Evolutionary conservation across 2,888 invertebrate genomes (phyloP), one percentile per base, ranked within the genome.

Genomic region (Scaptomyza caliginosa): DNA sequence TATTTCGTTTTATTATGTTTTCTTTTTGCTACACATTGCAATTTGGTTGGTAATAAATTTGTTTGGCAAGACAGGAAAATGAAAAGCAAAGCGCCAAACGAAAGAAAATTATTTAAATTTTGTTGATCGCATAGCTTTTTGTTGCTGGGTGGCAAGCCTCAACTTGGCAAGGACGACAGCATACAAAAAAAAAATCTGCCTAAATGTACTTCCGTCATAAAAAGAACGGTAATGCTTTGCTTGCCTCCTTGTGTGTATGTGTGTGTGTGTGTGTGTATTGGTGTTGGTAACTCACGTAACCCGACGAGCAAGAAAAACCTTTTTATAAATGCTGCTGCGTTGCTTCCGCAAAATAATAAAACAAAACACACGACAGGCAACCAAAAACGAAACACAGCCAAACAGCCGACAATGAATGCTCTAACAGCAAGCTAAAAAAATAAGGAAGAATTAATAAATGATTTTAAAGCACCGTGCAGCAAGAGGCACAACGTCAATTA

Each of bases 151-250:
- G 50, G 49, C 55, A 39, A 32, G 56, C 52, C 51, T 45, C 67
- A 67, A 59, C 43, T 48, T 32, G 46, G 17, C 24, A 24, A 13
- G 34, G 39, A n/a, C 50, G 71, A 63, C 46, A 63, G 68, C 43
- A n/a, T n/a, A n/a, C n/a, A n/a, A n/a, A 67, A 68, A 77, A 69
- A 77, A 83, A 82, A 82, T 77, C 77, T 71, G 75, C 82, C 86
- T 77, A 78, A 83, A 86, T 83, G 86, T 83, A 83, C 78, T 86
- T 83, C 83, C 86, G 86, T 83, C 81, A 83, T 83, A 83, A 83
- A 63, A 86, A 83, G 73, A 85, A 86, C 77, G 66, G 77, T 85
- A 82, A 85, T 85, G 83, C 57, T 56, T 34, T 19, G 38, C 8
- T 19, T 51, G 28, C n/a, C 26, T 26, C 32, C 34, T 21, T 28